These are phyloP conservation scores for Carposina sasakii DNA, from an alignment of 1,140 invertebrate genomes.

Conservation along the genomic window DNA sequence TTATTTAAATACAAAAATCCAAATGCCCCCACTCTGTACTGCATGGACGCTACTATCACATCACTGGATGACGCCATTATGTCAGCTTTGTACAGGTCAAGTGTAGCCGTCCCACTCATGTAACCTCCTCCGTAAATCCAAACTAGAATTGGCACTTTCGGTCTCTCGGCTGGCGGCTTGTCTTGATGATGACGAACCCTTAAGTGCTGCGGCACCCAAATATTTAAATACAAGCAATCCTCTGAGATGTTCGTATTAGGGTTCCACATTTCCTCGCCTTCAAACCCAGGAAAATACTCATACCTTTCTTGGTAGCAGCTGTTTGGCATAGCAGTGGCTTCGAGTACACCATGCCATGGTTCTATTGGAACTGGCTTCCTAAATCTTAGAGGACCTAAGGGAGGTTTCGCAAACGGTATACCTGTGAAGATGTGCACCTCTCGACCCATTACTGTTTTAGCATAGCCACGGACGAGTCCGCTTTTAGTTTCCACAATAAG, in stretches of 20 bases:
- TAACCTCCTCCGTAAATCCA: constrained; percentile 96
- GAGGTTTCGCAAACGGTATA: constrained; percentile 96
- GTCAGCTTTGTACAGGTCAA: constrained; percentile 92
- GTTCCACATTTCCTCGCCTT: constrained; percentile 97
- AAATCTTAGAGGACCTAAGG: constrained; percentile 89
- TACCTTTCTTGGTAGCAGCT: constrained; percentile 90
- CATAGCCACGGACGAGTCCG: constrained; percentile 84
- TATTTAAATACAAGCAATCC: constrained; percentile 94
- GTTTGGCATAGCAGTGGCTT: constrained; percentile 85
- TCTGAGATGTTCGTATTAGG: constrained; percentile 93
- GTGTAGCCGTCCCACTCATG: constrained; percentile 91
- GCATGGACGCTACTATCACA: constrained; percentile 90
- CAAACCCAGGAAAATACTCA: constrained; percentile 90
- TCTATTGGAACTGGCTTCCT: constrained; percentile 87
- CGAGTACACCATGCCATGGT: constrained; percentile 87
- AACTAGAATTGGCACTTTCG: constrained; percentile 85
- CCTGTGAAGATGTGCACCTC: constrained; percentile 93
- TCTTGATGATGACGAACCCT: constrained; percentile 78
- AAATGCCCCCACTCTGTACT: constrained; percentile 92
- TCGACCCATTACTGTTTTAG: constrained; percentile 82
- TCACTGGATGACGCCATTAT: constrained; percentile 87
- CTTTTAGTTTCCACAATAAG: constrained; percentile 86
- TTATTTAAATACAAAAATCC: constrained; percentile 90
- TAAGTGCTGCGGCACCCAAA: constrained; percentile 89
- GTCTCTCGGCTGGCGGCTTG: constrained; percentile 68